phyloP scores from a whole-genome alignment of 2,113 vertebrate species.

The Chiloscyllium plagiosum region DNA sequence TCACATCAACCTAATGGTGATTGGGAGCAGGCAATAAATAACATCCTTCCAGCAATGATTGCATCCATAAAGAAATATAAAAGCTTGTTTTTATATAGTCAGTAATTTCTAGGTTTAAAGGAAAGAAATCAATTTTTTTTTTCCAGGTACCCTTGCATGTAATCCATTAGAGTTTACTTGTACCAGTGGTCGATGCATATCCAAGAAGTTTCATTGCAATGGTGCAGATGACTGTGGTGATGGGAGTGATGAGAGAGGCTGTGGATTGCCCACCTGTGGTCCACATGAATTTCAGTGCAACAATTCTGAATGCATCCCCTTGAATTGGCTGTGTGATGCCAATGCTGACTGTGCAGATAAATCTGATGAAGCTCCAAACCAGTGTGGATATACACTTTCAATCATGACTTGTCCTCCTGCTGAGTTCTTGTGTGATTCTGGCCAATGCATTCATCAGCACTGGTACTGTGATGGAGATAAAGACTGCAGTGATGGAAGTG shows the following conservation, averaged over 20 bases:
- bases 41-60: too few relatives aligned
- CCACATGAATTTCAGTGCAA: slow-evolving; percentile 29
- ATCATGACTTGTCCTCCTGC: not conserved
- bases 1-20: too few relatives aligned
- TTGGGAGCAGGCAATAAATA: too few relatives aligned
- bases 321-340: slow-evolving; percentile 27
- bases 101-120: not conserved
- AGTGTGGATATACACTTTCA: not conserved
- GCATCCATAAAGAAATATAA: too few relatives aligned
- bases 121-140: slow-evolving; percentile 1
- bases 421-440: slow-evolving; percentile 28
- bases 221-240: slow-evolving; percentile 36
- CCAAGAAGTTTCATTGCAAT: slow-evolving; percentile 33
- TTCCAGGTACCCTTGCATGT: slow-evolving; percentile 12
- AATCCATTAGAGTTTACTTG: slow-evolving; percentile 34
- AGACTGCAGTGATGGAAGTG: slow-evolving; percentile 34
- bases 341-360: slow-evolving; percentile 31
- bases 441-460: not conserved
- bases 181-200: slow-evolving; percentile 5
- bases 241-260: slow-evolving; percentile 24
- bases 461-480: not conserved
- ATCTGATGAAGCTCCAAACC: slow-evolving; percentile 18
- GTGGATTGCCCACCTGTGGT: not conserved
- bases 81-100: too few relatives aligned
- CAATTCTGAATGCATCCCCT: slow-evolving; percentile 30